These are phyloP conservation scores for Crepidodera aurea DNA, from an alignment of 2,888 invertebrate genomes.

Conservation along the genomic window DNA sequence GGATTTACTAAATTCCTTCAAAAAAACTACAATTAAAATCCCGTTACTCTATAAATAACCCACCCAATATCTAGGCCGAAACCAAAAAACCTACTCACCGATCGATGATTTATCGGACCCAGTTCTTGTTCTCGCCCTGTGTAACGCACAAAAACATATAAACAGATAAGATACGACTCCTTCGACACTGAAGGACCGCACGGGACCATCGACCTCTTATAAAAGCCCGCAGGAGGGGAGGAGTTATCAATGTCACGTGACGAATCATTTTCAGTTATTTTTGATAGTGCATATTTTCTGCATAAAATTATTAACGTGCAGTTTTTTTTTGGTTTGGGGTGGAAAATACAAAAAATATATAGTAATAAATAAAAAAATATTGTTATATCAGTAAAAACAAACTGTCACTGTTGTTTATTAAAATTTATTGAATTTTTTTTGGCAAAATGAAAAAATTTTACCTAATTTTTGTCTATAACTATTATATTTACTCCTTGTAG, in stretches of 20 bases:
- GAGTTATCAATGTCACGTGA: constrained; percentile 51
- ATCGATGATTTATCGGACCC: constrained; percentile 6
- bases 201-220: constrained; percentile 60
- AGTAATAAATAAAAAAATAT: too few species aligned
- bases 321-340: too few species aligned
- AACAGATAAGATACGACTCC: constrained; percentile 45
- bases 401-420: too few species aligned
- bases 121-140: constrained; percentile 8
- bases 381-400: too few species aligned
- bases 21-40: background rate
- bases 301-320: background rate
- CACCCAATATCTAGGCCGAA: background rate
- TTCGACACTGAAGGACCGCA: constrained; percentile 41
- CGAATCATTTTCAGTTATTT: constrained; percentile 32
- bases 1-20: too few species aligned
- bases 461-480: too few species aligned
- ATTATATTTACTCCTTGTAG: too few species aligned
- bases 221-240: constrained; percentile 55
- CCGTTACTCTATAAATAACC: background rate
- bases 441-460: background rate
- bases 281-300: constrained; percentile 33
- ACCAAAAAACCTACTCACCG: constrained; percentile 14
- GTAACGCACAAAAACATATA: constrained; percentile 29
- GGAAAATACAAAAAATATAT: too few species aligned
- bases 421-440: too few species aligned